Evolutionary conservation across 2,888 invertebrate genomes (phyloP), one percentile per base, ranked within the genome.

Genomic region (Lycocerus yunnanus): DNA sequence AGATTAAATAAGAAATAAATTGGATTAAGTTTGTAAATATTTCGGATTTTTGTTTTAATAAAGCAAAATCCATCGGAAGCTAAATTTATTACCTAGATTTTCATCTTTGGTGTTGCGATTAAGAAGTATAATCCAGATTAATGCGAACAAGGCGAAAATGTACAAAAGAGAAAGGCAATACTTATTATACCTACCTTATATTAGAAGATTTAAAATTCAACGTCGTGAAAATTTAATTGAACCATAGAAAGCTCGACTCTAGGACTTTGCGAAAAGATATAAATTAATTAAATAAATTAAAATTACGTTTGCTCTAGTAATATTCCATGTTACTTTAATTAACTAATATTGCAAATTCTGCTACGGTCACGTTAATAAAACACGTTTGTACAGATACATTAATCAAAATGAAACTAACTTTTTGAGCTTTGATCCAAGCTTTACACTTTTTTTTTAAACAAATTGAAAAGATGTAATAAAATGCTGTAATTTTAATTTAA

Each of bases 31-130:
- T 60, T 58, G 73, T 73, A 70, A 75, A 76, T 76, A 73, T 76
- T 73, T 71, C 73, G 73, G 60, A 73, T 74, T 76, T 74, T 63
- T 69, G 74, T 74, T 76, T 73, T 76, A 76, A 76, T 74, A 74
- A 73, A 76, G 74, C 73, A 76, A 74, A 43, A 76, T 76, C 74
- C 74, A 75, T 77, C 68, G 75, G 74, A 75, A 75, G 75, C 75
- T 71, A 75, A 73, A 77, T 77, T 77, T 77, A 77, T 75, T 72
- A 71, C 71, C 66, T 27, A 77, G 75, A 75, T 77, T 77, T 75
- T 75, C 77, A 77, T 77, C 77, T 77, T 77, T 77, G 77, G 75
- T 77, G 77, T 75, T 73, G 71, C 69, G 75, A 75, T 75, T 77
- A 75, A 73, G 73, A 73, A 77, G 71, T 68, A 68, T 77, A 76